Evolutionary conservation across 2,888 invertebrate species (phyloP), one percentile per base, ranked within the genome.

Genomic region (Scotopteryx bipunctaria): DNA sequence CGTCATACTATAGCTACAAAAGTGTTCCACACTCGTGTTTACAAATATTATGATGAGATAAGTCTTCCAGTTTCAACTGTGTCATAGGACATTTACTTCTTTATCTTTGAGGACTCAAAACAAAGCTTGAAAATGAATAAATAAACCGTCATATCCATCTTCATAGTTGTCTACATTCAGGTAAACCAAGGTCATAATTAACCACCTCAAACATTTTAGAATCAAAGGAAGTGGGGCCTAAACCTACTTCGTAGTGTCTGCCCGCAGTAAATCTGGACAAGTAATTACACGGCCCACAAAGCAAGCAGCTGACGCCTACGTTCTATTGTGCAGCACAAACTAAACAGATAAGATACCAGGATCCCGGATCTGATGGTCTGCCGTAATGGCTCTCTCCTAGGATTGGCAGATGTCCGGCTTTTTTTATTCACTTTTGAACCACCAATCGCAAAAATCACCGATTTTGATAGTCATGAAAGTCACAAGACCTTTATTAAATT

Each of bases 31-130:
- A 58, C 67, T 69, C 32, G 16, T 77, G 73, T 79, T 80, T 76
- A 77, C 75, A 73, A 78, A 79, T 73, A 78, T 73, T 73, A 63
- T 63, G 64, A 59, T 54, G 41, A 48, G 52, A 49, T 49, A 52
- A 37, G n/a, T 44, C 49, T 55, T 40, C 47, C 14, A 32, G 19
- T 52, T 36, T 42, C 8, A 21, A 31, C 29, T 55, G 40, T 33
- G 23, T 35, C 37, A 48, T 57, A 63, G 59, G 64, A 64, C 63
- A 56, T 64, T 57, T 44, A 57, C 59, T 58, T 40, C 43, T 46
- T 53, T 47, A 53, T 47, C 35, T 27, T 50, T 33, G 25, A 35
- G 23, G 8, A 44, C n/a, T 27, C 27, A 11, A 27, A 3, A 9
- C 27, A 27, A 27, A 9, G 9, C 9, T 27, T 8, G 3, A 11